phyloP scores from a whole-genome alignment of 2,888 invertebrate species.

The Heliconius charithonia region DNA sequence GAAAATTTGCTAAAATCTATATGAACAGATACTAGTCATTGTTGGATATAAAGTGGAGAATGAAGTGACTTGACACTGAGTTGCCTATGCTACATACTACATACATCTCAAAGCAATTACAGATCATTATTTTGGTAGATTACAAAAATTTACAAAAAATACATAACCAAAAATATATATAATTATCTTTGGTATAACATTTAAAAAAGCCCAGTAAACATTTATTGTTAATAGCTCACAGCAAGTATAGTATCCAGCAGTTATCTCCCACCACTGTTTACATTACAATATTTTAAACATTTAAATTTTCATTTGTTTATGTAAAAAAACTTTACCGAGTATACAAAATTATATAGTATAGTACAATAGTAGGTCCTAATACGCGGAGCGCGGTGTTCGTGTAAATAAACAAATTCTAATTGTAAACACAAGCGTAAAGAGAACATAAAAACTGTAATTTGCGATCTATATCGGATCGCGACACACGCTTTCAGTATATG shows the following conservation, averaged over 20 bases:
- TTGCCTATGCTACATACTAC: no score
- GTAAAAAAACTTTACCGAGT: conserved; percentile 7
- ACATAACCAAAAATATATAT: background rate
- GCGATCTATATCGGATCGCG: conserved; percentile 61
- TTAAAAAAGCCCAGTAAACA: background rate
- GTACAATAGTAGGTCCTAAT: conserved; percentile 45
- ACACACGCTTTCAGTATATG: conserved; percentile 49
- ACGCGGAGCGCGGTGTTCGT: conserved; percentile 61
- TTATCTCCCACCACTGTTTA: conserved; percentile 20
- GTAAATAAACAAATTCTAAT: conserved; percentile 79
- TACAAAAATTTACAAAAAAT: no score
- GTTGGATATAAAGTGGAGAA: no score
- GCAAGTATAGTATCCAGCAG: background rate
- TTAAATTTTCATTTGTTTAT: conserved; percentile 26
- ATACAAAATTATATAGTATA: conserved; percentile 16
- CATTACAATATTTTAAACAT: conserved; percentile 17
- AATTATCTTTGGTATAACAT: background rate
- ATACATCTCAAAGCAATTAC: background rate
- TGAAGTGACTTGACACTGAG: no score
- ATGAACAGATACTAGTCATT: no score
- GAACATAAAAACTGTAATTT: conserved; percentile 70
- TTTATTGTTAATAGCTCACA: conserved; percentile 5
- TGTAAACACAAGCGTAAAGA: conserved; percentile 76
- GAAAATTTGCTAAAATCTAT: no score
- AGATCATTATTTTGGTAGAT: background rate